These are phyloP conservation scores for Hipposideros larvatus DNA, from an alignment of 2,797 vertebrate species.

Conservation along the genomic window DNA sequence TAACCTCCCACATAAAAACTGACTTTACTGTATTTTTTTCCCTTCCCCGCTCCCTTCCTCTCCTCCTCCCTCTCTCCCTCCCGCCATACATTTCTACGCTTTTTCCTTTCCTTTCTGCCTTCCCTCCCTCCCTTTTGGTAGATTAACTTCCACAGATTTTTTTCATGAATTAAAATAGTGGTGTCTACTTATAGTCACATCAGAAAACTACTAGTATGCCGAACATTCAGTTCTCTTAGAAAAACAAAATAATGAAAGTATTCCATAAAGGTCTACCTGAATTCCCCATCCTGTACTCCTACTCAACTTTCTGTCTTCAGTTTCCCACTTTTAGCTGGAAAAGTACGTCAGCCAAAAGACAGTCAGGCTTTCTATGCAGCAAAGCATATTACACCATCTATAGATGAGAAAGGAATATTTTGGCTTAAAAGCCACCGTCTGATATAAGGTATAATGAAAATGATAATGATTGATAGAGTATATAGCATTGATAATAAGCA, in stretches of 20 bases:
- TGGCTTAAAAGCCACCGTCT: conserved; percentile 7
- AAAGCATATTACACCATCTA: conserved; percentile 13
- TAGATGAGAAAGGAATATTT: conserved; percentile 52
- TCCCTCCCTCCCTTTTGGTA: neutral
- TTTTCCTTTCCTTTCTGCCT: neutral
- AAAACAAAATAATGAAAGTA: neutral
- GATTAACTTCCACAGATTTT: neutral
- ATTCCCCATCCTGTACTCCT: neutral
- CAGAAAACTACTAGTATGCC: conserved; percentile 13
- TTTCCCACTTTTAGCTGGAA: conserved; percentile 42
- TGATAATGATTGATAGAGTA: neutral
- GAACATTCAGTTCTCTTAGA: neutral
- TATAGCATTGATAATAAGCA: neutral
- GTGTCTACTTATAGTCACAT: conserved; percentile 23
- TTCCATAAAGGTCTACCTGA: neutral
- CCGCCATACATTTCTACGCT: too few species aligned
- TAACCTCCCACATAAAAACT: neutral
- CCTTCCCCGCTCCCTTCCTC: neutral
- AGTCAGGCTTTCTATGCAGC: conserved; percentile 25
- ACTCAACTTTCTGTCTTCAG: neutral
- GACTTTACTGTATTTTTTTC: neutral
- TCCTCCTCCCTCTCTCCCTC: neutral
- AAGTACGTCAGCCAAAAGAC: neutral
- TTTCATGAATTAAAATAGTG: neutral
- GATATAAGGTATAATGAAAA: neutral